Percentiles rank a stretch among this genome's conserved stretches.
These are phyloP conservation scores for Actinia equina DNA, from an alignment of 64 coral and sea anemone species.

Conservation along the genomic window DNA sequence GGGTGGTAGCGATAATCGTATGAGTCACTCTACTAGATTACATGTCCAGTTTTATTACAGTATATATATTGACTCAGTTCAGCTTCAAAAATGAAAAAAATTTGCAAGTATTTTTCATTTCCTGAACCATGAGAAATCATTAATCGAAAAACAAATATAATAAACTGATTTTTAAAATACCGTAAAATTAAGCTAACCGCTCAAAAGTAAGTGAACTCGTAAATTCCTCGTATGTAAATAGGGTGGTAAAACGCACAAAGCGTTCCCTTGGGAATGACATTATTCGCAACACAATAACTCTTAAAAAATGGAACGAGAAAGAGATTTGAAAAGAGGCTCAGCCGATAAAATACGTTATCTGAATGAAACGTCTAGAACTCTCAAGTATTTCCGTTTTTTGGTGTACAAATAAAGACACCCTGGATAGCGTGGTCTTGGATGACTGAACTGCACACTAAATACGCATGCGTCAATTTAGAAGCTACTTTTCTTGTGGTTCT, in stretches of 20 bases:
- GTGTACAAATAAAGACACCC: neutral
- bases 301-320: neutral
- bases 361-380: neutral
- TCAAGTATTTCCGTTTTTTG: neutral
- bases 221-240: too few species aligned
- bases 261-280: neutral
- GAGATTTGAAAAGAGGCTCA: neutral
- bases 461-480: neutral
- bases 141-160: too few species aligned
- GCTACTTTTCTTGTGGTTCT: constrained; percentile 7
- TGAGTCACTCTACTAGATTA: too few species aligned
- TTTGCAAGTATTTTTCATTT: too few species aligned
- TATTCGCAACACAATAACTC: neutral
- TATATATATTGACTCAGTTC: too few species aligned
- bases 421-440: neutral
- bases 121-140: too few species aligned
- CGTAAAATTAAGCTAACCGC: neutral
- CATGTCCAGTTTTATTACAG: too few species aligned
- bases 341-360: neutral
- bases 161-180: too few species aligned
- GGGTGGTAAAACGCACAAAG: neutral
- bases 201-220: neutral
- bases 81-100: too few species aligned
- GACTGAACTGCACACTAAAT: neutral
- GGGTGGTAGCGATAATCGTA: too few species aligned